A percentile compares a stretch with the other conserved stretches of the same genome.
Evolutionary conservation across 2,888 invertebrate species (phyloP).

Genomic region (Nowickia ferox): DNA sequence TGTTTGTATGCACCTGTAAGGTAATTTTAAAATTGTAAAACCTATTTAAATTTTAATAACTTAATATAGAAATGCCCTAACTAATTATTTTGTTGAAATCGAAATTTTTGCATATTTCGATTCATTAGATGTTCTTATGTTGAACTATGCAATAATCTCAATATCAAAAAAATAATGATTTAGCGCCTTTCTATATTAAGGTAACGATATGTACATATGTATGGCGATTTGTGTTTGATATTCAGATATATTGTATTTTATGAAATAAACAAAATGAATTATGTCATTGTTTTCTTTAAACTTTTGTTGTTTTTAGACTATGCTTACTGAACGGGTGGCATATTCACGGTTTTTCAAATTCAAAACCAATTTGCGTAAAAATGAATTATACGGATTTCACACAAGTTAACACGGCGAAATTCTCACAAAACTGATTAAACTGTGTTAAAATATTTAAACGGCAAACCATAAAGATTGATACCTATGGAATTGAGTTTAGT

Average conservation of each 20-base stretch:
- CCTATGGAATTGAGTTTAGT: slow-evolving; percentile 41
- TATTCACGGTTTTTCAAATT: slow-evolving; percentile 49
- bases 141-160: too few species aligned
- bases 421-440: slow-evolving; percentile 57
- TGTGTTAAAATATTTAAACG: slow-evolving; percentile 30
- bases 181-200: too few species aligned
- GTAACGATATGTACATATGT: background rate
- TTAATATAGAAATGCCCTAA: too few species aligned
- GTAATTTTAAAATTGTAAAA: background rate
- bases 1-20: slow-evolving; percentile 47
- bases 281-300: slow-evolving; percentile 44
- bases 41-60: slow-evolving; percentile 33
- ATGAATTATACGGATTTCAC: slow-evolving; percentile 27
- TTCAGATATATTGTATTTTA: background rate
- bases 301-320: slow-evolving; percentile 12
- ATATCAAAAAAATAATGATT: too few species aligned
- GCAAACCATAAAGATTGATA: slow-evolving; percentile 42
- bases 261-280: slow-evolving; percentile 28
- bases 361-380: slow-evolving; percentile 15
- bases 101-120: too few species aligned
- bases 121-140: too few species aligned
- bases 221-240: background rate
- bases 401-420: slow-evolving; percentile 61
- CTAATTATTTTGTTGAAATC: too few species aligned
- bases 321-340: slow-evolving; percentile 74